phyloP scores from a whole-genome alignment of 2,113 vertebrate species.

The Cathartes aura region DNA sequence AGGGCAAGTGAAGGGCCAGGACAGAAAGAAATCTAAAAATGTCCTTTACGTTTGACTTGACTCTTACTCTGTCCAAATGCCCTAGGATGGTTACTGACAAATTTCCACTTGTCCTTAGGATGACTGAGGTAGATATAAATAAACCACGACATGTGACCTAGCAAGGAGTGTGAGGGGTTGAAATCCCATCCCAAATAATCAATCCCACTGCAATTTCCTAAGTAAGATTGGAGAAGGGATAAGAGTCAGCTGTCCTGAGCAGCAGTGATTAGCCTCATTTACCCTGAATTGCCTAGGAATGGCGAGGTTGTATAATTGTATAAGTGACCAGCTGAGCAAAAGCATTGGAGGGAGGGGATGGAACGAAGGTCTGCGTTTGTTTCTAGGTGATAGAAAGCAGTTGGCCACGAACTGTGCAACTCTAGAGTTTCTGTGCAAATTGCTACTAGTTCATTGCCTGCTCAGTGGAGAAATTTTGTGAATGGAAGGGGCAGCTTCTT shows the following conservation, averaged over 20 bases:
- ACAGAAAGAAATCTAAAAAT: background rate
- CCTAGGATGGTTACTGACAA: background rate
- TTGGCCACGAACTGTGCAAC: background rate
- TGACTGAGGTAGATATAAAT: constrained; percentile 59
- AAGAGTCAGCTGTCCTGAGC: constrained; percentile 46
- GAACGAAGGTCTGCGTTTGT: background rate
- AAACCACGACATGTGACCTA: constrained; percentile 19
- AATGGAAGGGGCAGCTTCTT: background rate
- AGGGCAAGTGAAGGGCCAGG: background rate
- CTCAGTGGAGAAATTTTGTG: background rate
- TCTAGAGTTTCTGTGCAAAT: background rate
- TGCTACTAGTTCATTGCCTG: background rate
- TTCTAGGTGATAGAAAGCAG: background rate
- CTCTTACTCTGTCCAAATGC: background rate
- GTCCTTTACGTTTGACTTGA: background rate
- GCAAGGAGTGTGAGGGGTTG: constrained; percentile 38
- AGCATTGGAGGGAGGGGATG: background rate
- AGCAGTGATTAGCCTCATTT: constrained; percentile 25
- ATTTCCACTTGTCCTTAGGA: constrained; percentile 61
- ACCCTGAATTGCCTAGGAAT: background rate
- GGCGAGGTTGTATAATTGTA: background rate
- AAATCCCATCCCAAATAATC: constrained; percentile 71
- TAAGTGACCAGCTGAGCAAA: background rate
- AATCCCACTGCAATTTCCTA: constrained; percentile 54
- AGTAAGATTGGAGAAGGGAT: constrained; percentile 36